These are phyloP conservation scores for Standfussiana lucernea DNA, from an alignment of 2,888 invertebrate species.

Conservation along the genomic window DNA sequence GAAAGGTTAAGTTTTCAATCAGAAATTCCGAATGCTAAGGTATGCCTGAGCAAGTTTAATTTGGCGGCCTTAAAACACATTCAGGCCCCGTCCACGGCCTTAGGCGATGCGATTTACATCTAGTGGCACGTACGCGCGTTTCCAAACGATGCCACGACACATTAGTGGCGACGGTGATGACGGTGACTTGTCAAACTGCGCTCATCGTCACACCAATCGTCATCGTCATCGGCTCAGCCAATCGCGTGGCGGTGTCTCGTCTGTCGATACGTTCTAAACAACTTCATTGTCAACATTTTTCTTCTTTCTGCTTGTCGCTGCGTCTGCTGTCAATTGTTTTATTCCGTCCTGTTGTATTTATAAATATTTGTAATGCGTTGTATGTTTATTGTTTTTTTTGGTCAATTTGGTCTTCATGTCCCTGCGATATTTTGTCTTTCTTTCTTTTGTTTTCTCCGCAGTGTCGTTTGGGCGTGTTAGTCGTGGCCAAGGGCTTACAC, in stretches of 20 bases:
- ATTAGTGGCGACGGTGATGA: not conserved
- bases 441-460: not conserved
- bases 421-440: no score
- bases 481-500: not conserved
- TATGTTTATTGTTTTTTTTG: no score
- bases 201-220: not conserved
- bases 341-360: no score
- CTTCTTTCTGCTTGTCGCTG: no score
- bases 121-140: not conserved
- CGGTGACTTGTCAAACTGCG: not conserved
- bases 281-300: no score
- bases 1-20: slow-evolving; percentile 41
- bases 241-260: not conserved
- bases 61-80: not conserved
- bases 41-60: slow-evolving; percentile 37
- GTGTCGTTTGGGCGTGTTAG: not conserved
- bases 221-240: not conserved
- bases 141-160: not conserved
- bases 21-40: slow-evolving; percentile 30
- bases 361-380: no score
- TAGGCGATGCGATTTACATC: not conserved
- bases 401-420: no score
- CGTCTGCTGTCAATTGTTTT: no score
- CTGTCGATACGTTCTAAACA: not conserved
- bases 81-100: not conserved